These are phyloP conservation scores for Hemibagrus wyckioides DNA, from an alignment of 2,113 vertebrate genomes.

Conservation along the genomic window DNA sequence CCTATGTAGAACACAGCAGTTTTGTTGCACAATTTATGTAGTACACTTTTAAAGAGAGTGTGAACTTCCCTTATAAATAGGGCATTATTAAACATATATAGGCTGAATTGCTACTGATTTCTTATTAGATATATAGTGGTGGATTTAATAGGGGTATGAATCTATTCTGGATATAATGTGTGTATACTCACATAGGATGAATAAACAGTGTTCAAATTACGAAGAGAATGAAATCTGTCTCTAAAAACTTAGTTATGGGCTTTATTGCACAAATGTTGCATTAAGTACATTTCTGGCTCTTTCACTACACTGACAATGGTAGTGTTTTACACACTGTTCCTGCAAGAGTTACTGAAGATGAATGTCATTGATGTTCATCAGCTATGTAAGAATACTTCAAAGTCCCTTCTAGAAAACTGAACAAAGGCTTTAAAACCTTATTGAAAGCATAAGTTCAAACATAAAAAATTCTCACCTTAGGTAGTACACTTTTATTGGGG, in stretches of 20 bases:
- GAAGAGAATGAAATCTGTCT: background rate
- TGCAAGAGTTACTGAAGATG: constrained; percentile 8
- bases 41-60: background rate
- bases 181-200: background rate
- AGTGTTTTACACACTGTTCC: background rate
- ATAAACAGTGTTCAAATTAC: background rate
- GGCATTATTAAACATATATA: background rate
- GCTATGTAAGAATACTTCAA: background rate
- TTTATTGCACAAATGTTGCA: background rate
- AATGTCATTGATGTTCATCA: constrained; percentile 8
- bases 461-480: background rate
- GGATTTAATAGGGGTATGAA: background rate
- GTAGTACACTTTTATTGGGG: background rate
- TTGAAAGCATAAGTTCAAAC: background rate
- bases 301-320: background rate
- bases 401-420: background rate
- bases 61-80: background rate
- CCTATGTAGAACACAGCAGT: background rate
- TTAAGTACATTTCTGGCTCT: background rate
- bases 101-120: background rate
- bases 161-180: background rate
- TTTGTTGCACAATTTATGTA: background rate
- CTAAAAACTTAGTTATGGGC: background rate
- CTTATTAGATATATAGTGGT: background rate
- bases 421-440: constrained; percentile 1